These are phyloP conservation scores for Trichogramma evanescens DNA, from an alignment of 2,888 invertebrate genomes.

Conservation along the genomic window DNA sequence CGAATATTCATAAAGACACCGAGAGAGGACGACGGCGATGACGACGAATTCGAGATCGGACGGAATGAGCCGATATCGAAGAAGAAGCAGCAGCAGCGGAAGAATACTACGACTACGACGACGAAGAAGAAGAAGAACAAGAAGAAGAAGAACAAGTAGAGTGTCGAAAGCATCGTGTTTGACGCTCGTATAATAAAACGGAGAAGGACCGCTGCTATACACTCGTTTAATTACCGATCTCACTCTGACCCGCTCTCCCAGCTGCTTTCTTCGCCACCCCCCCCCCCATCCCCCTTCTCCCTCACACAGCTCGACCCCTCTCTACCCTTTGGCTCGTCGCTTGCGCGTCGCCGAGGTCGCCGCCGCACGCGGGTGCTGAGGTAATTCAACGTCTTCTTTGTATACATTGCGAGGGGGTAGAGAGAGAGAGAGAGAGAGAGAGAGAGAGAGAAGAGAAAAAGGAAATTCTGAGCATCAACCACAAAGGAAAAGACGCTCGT, in stretches of 20 bases:
- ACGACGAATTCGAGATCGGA: constrained; percentile 5
- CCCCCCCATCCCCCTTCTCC: no score
- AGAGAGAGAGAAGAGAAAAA: constrained; percentile 12
- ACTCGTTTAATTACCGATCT: constrained; percentile 34
- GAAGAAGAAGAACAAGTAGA: no score
- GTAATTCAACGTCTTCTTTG: constrained; percentile 33
- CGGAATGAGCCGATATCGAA: not conserved
- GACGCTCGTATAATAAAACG: not conserved
- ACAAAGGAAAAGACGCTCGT: constrained; percentile 28
- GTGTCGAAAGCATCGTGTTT: no score
- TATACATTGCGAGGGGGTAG: constrained; percentile 19
- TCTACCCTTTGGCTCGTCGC: no score
- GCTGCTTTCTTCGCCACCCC: no score
- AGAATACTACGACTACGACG: no score
- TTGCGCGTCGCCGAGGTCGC: no score
- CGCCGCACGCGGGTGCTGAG: not conserved
- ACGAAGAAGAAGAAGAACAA: no score
- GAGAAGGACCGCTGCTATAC: not conserved
- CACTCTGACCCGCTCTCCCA: constrained; percentile 3
- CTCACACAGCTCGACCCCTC: no score
- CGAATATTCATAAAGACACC: constrained; percentile 23
- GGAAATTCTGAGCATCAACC: constrained; percentile 19
- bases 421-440: no score
- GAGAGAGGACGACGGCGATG: not conserved
- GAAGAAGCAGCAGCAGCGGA: not conserved